A percentile compares a stretch with the other conserved stretches of the same genome.
Evolutionary conservation across 2,888 invertebrate genomes (phyloP).

Genomic region (Camptogramma bilineatum): DNA sequence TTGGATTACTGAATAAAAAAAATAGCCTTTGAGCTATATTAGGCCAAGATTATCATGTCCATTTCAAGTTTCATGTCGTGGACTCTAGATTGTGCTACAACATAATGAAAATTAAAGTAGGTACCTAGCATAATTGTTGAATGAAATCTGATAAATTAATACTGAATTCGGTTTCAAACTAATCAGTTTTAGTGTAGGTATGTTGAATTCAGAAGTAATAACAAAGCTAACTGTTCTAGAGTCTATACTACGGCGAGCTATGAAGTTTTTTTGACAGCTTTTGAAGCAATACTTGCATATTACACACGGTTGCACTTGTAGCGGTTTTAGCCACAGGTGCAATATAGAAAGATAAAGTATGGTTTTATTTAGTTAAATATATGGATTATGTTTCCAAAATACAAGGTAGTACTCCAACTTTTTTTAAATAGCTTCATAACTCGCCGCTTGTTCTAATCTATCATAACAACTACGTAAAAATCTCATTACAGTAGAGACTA

Average conservation of each 20-base stretch:
- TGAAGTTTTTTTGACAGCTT: constrained; percentile 13
- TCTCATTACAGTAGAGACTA: constrained; percentile 8
- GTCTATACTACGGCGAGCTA: constrained; percentile 2
- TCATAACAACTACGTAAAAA: constrained; percentile 5
- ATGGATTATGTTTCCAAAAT: too few species aligned
- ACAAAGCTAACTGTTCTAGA: not conserved
- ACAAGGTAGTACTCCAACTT: too few species aligned
- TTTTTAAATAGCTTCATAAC: not conserved
- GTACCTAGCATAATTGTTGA: not conserved
- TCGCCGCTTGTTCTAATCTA: not conserved
- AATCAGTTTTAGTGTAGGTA: not conserved
- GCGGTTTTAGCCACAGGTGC: too few species aligned
- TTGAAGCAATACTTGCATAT: not conserved
- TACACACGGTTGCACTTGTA: not conserved
- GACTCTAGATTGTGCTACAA: too few species aligned
- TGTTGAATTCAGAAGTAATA: not conserved
- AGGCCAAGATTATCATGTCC: too few species aligned
- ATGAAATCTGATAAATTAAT: not conserved
- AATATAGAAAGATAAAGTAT: too few species aligned
- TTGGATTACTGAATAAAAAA: too few species aligned
- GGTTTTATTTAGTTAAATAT: too few species aligned
- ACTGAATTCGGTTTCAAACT: not conserved
- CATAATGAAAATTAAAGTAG: not conserved
- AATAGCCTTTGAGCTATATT: too few species aligned
- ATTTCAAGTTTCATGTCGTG: too few species aligned